These are phyloP conservation scores for Zaprionus camerounensis DNA, from an alignment of 1,140 invertebrate genomes.

Conservation along the genomic window DNA sequence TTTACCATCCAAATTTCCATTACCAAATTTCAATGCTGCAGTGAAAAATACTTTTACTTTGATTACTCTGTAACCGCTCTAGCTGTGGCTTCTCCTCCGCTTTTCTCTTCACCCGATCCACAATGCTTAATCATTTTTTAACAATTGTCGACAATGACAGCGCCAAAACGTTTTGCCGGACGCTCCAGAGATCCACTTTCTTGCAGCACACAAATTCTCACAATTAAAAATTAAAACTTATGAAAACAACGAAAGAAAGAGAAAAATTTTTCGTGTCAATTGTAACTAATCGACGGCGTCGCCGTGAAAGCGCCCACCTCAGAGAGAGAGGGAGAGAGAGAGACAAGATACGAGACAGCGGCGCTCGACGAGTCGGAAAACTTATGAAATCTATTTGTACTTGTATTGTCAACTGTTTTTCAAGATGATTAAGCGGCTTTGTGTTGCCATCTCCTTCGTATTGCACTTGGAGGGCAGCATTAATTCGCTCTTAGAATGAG, in stretches of 20 bases:
- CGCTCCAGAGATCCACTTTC: conserved; percentile 59
- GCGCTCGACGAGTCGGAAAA: conserved; percentile 42
- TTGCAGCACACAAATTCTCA: conserved; percentile 59
- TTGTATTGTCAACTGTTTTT: conserved; percentile 75
- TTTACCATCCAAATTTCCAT: not conserved
- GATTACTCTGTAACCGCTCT: conserved; percentile 4
- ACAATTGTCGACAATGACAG: conserved; percentile 78
- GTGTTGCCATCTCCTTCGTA: conserved; percentile 20
- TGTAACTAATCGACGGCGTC: conserved; percentile 78
- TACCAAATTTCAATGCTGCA: not conserved
- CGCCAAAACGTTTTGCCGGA: conserved; percentile 59
- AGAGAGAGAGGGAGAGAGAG: conserved; percentile 1
- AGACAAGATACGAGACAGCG: not conserved
- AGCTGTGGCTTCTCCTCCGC: not conserved
- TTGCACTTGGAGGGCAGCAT: conserved; percentile 45
- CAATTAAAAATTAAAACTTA: conserved; percentile 71
- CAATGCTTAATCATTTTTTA: conserved; percentile 61
- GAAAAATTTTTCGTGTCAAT: conserved; percentile 76
- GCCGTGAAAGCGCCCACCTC: conserved; percentile 74
- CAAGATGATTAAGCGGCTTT: conserved; percentile 72
- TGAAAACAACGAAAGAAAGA: conserved; percentile 57
- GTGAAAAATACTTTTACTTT: conserved; percentile 23
- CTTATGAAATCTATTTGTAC: conserved; percentile 62
- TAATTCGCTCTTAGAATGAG: conserved; percentile 72
- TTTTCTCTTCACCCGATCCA: not conserved